These are phyloP conservation scores for Heliopora coerulea DNA, from an alignment of 92 coral and sea anemone species.

Conservation along the genomic window DNA sequence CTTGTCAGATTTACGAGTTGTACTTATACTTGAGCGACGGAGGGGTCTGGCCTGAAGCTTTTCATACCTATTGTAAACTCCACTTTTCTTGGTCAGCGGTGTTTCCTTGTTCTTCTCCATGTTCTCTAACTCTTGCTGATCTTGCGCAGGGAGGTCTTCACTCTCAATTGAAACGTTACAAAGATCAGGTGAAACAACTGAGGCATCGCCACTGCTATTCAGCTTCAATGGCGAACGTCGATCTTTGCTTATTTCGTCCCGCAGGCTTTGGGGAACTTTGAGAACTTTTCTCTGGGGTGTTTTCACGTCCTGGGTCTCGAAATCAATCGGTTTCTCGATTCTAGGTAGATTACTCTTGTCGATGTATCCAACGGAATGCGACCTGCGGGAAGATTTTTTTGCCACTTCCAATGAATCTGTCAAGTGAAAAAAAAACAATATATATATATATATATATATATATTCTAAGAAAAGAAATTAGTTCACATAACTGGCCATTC, in stretches of 20 bases:
- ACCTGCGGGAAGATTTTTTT: conserved; percentile 8
- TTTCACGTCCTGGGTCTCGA: conserved; percentile 18
- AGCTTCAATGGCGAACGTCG: neutral
- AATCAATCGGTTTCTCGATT: conserved; percentile 34
- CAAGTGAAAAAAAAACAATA: too few relatives aligned
- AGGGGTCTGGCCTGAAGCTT: conserved; percentile 66
- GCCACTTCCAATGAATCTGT: neutral
- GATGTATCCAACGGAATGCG: conserved; percentile 27
- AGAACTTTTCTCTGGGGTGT: conserved; percentile 34
- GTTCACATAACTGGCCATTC: too few relatives aligned
- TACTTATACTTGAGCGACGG: conserved; percentile 83
- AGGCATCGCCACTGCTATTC: neutral
- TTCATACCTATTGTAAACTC: conserved; percentile 1
- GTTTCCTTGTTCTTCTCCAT: conserved; percentile 1
- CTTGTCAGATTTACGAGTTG: conserved; percentile 81
- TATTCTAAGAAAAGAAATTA: too few relatives aligned
- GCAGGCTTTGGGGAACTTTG: conserved; percentile 25
- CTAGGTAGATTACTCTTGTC: neutral
- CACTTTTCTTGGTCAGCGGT: conserved; percentile 2
- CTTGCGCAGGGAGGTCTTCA: neutral
- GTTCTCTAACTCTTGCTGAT: conserved; percentile 26
- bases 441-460: too few relatives aligned
- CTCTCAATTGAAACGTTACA: conserved; percentile 20
- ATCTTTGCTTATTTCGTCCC: conserved; percentile 8
- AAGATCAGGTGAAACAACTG: conserved; percentile 5